Base-by-base conservation (phyloP, 2,797 vertebrate species). In the Anolis apletophallus region DNA sequence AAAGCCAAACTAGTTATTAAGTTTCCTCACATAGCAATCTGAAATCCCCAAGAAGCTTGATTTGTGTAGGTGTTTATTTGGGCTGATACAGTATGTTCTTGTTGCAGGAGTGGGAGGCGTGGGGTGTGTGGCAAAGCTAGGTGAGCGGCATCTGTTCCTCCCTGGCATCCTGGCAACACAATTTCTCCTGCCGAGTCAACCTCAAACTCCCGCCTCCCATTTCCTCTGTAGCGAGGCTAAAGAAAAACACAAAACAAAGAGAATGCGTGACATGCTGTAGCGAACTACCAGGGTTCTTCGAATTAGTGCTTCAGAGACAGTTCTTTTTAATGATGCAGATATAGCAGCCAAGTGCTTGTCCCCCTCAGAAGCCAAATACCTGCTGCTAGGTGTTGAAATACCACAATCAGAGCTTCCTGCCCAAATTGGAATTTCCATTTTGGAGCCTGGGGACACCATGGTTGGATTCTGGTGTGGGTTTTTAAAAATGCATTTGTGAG, bases 101-200 rank as follows among this genome's bases (percentile, higher is more conserved):
- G 0, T 85, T 88, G 88, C 0, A 3, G 64, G 80, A 89, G 90
- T 7, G 75, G 69, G 75, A 57, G 46, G n/a, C 29, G 8, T 29
- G 26, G 80, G 84, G 14, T 46, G 46, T 46, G 84, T 77, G 61
- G 46, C 82, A 84, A 85, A 11, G n/a, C 74, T 91, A 72, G 68
- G 79, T 93, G 67, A 89, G 74, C 64, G 78, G 82, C 75, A 85
- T 80, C 91, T 91, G 87, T 55, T 93, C 69, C 64, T 73, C 87
- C 74, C 81, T 91, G 86, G 84, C 83, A 91, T 68, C 29, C 64
- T 0, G 4, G 74, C 84, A 88, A 83, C 0, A 0, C 61, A 68
- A 78, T 86, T 93, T 89, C 81, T 83, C 19, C 82, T 80, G 52
- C 88, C 87, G 78, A 34, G 1, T 17, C 7, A 46, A 17, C 29